Evolutionary conservation across 2,888 invertebrate species (phyloP), one percentile per base, ranked within the genome.

Genomic region (Nemurella pictetii): DNA sequence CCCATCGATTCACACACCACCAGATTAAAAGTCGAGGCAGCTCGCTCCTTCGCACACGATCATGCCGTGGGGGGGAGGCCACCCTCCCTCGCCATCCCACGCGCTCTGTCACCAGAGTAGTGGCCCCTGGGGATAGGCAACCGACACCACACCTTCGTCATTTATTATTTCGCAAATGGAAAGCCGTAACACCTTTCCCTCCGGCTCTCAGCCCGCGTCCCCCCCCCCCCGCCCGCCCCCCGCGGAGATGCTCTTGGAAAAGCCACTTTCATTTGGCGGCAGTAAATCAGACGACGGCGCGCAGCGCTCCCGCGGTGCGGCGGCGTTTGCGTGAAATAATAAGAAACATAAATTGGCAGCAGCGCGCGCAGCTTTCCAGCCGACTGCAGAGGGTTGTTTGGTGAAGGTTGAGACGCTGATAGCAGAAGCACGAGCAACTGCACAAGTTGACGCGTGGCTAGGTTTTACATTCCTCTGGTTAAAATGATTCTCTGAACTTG

Each of bases 101-200:
- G n/a, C n/a, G 55, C 55, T 15, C 55, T 27, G 75, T n/a, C 78
- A 78, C 78, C 29, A 15, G 12, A 3, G 28, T 30, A 28, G 26
- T 7, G 9, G 78, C 26, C 78, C 78, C 78, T n/a, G 28, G 28
- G 78, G 15, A 3, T 4, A 26, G 28, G 27, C 75, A 75, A 78
- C n/a, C n/a, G 28, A 27, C 78, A 28, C 2, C 29, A 30, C 78
- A 78, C 78, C 78, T 78, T 30, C 78, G 28, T 78, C 78, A 78
- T 78, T 78, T 78, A 78, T 78, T 78, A 78, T 78, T 78, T 28
- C 78, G 55, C 78, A 78, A 78, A 30, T 78, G 78, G 30, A 78
- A 78, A 28, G 30, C 78, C 30, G 5, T 78, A 9, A n/a, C 78
- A 27, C 28, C 30, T 5, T 30, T n/a, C n/a, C 26, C 28, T 27